A percentile compares a stretch with the other conserved stretches of the same genome.
Evolutionary conservation across 2,113 vertebrate genomes (phyloP).

Genomic region (Cavia porcellus): DNA sequence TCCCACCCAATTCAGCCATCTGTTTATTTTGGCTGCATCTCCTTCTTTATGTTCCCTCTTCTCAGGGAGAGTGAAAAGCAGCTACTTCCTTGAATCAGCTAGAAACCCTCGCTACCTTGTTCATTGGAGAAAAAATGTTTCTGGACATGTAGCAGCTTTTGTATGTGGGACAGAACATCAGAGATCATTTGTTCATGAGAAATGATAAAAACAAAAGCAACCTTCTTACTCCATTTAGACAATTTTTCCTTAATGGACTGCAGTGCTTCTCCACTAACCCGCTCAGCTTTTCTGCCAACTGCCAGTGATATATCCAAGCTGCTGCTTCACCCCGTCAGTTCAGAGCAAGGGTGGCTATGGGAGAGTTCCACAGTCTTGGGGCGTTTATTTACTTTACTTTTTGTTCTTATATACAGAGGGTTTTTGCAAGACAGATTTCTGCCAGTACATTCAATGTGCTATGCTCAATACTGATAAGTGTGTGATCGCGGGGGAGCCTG

Average conservation of each 20-base stretch:
- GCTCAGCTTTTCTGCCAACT: constrained; percentile 36
- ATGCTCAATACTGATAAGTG: background rate
- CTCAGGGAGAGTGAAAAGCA: background rate
- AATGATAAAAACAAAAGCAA: background rate
- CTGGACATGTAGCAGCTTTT: constrained; percentile 16
- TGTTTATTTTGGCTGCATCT: constrained; percentile 78
- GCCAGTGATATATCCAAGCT: background rate
- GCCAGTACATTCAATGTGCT: background rate
- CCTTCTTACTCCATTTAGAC: background rate
- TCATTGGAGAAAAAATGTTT: constrained; percentile 45
- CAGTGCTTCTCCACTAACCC: constrained; percentile 15
- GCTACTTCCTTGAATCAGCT: background rate
- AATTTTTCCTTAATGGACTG: constrained; percentile 27
- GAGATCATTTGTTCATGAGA: constrained; percentile 47
- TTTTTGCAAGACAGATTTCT: constrained; percentile 16
- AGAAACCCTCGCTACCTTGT: constrained; percentile 28
- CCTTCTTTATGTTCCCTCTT: constrained; percentile 70
- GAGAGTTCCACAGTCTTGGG: constrained; percentile 23
- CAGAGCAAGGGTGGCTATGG: background rate
- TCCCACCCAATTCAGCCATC: constrained; percentile 57
- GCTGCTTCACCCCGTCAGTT: constrained; percentile 5
- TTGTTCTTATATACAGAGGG: background rate
- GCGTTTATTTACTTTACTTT: constrained; percentile 17
- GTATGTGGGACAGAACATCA: background rate
- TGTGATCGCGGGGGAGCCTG: background rate